Evolutionary conservation across 2,113 vertebrate species (phyloP), one percentile per base, ranked within the genome.

Genomic region (Mus musculus): DNA sequence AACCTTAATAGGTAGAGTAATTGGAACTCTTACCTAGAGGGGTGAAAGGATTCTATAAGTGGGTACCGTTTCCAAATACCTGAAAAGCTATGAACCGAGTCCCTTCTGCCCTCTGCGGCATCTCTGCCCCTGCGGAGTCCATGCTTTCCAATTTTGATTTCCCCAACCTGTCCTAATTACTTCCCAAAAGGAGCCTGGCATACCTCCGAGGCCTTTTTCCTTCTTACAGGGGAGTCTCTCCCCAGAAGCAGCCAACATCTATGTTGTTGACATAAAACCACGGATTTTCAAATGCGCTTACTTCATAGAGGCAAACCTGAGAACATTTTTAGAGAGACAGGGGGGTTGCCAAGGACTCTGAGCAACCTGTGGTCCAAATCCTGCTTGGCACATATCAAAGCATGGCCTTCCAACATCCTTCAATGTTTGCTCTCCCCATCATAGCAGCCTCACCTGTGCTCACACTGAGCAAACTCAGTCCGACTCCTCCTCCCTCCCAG

Each of bases 1-100:
- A 97, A 94, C 89, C 95, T 96, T 97, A 97, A 97, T 98, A 97
- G 95, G 96, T 96, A 46, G 89, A 96, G 95, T 97, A 97, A 97
- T 97, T 97, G 97, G 96, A 76, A 93, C 89, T 91, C 89, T 73
- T 97, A 97, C 96, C 96, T 96, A 75, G 95, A 93, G 80, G 39
- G 96, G 56, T 84, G 80, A 78, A 14, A 92, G 89, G 92, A 93
- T 59, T 92, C 56, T 84, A 63, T 39, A 63, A 96, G 39, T 1
- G 7, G 91, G 46, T 0, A 3, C 71, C 77, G 28, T 73, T 97
- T 95, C 52, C 82, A 97, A 81, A 96, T 76, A 95, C 91, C n/a
- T 22, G 46, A 93, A 93, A 77, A 75, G 16, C 91, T 93, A 72
- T 81, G 90, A 89, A 75, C 10, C 17, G n/a, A 81, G 92, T 86